Evolutionary conservation across 2,888 invertebrate species (phyloP).

Genomic region (Agriopis marginaria): DNA sequence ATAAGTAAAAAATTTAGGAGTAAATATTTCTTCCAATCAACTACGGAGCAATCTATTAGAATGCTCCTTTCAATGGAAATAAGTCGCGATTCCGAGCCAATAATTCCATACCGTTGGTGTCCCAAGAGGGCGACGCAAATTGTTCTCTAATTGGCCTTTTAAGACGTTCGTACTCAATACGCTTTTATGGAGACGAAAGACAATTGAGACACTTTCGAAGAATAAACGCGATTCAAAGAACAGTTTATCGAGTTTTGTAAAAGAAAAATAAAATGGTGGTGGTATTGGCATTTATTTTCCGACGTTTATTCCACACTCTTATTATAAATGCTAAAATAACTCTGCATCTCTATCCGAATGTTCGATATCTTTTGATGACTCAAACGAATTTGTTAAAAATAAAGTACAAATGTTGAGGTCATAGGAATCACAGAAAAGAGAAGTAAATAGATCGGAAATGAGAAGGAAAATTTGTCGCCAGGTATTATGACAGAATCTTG

Average conservation of each 20-base stretch:
- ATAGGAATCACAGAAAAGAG: no score
- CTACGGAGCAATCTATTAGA: slow-evolving; percentile 18
- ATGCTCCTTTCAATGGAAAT: slow-evolving; percentile 16
- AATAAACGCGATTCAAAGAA: slow-evolving; percentile 9
- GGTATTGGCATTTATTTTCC: neutral
- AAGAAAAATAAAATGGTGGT: slow-evolving; percentile 14
- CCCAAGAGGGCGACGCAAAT: slow-evolving; percentile 67
- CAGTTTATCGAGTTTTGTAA: slow-evolving; percentile 16
- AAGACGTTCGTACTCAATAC: slow-evolving; percentile 68
- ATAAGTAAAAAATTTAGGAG: no score
- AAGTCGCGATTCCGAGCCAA: slow-evolving; percentile 64
- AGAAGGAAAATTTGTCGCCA: no score
- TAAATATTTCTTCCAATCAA: slow-evolving; percentile 5
- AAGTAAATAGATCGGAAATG: no score
- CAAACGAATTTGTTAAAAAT: no score
- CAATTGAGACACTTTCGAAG: slow-evolving; percentile 45
- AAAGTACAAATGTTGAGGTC: no score
- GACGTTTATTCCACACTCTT: no score
- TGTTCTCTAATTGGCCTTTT: slow-evolving; percentile 83
- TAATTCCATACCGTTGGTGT: slow-evolving; percentile 69
- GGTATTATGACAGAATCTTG: no score
- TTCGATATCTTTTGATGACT: no score
- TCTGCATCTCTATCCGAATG: no score
- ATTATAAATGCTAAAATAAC: no score
- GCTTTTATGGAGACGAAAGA: slow-evolving; percentile 68